Conservation (phyloP, 2,113 vertebrate species). For the Dendrocopos noguchii region DNA sequence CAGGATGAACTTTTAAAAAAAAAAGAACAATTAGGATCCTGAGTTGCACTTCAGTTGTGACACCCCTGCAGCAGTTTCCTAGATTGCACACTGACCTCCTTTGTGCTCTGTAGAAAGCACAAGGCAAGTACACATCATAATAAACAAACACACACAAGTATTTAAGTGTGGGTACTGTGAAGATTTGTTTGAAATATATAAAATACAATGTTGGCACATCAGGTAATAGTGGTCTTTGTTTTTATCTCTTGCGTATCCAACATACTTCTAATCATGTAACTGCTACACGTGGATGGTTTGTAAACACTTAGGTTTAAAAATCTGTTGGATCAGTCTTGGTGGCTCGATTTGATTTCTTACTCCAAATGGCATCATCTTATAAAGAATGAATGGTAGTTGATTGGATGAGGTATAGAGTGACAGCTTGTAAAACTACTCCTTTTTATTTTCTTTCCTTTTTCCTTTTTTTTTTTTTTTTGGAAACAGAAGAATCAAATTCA, state of each 20-base stretch:
- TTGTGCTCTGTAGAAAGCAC: not conserved
- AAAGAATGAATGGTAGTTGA: not conserved
- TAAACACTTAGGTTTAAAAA: not conserved
- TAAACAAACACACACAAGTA: not conserved
- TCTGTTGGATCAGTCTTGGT: not conserved
- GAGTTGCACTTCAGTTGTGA: not conserved
- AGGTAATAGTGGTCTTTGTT: not conserved
- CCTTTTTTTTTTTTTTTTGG: not conserved
- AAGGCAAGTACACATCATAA: not conserved
- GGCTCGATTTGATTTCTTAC: not conserved
- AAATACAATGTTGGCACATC: accelerated
- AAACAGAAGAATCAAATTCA: not conserved
- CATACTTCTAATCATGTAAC: not conserved
- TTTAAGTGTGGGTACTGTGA: not conserved
- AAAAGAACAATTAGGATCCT: not conserved
- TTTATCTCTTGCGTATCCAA: not conserved
- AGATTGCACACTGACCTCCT: not conserved
- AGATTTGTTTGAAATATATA: not conserved
- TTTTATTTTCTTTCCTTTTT: not conserved
- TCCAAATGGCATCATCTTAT: not conserved
- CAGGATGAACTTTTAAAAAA: not conserved
- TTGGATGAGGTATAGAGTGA: not conserved
- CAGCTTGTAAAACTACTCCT: not conserved
- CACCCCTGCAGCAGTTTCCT: not conserved
- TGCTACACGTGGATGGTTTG: not conserved